Evolutionary conservation across 2,113 vertebrate genomes (phyloP).

Genomic region (Campylomormyrus tamandua): DNA sequence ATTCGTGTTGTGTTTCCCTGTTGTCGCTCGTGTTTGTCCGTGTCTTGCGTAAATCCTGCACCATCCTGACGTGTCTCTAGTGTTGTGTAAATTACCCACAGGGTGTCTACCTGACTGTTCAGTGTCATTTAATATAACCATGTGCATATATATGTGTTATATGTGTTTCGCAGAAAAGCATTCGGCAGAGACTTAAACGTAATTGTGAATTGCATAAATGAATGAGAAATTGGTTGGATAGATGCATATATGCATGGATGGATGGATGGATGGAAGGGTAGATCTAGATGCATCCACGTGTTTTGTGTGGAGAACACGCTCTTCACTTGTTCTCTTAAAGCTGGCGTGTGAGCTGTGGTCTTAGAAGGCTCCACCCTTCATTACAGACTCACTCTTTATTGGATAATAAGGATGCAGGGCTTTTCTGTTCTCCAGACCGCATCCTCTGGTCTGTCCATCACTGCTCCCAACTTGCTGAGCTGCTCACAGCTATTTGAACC

Average conservation of each 20-base stretch:
- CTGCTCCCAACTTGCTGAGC: not conserved
- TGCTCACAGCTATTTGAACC: not conserved
- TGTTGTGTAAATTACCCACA: too few relatives aligned
- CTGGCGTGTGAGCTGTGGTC: not conserved
- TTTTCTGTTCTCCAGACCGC: not conserved
- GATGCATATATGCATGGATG: not conserved
- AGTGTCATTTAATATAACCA: too few relatives aligned
- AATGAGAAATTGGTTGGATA: not conserved
- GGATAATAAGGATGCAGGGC: not conserved
- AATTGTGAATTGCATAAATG: not conserved
- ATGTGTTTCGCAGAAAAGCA: not conserved
- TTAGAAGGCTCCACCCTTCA: not conserved
- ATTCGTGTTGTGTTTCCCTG: too few relatives aligned
- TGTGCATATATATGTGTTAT: too few relatives aligned
- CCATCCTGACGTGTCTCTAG: too few relatives aligned
- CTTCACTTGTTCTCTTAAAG: not conserved
- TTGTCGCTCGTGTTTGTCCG: too few relatives aligned
- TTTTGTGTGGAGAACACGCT: not conserved
- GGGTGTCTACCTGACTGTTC: too few relatives aligned
- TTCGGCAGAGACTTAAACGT: not conserved
- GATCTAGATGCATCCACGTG: not conserved
- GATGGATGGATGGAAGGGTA: not conserved
- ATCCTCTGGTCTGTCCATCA: not conserved
- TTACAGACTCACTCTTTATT: not conserved
- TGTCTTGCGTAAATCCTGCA: too few relatives aligned